Percentiles rank a stretch among this genome's conserved stretches.
Evolutionary conservation across 2,888 invertebrate species (phyloP).

Genomic region (Drosophila mimetica): DNA sequence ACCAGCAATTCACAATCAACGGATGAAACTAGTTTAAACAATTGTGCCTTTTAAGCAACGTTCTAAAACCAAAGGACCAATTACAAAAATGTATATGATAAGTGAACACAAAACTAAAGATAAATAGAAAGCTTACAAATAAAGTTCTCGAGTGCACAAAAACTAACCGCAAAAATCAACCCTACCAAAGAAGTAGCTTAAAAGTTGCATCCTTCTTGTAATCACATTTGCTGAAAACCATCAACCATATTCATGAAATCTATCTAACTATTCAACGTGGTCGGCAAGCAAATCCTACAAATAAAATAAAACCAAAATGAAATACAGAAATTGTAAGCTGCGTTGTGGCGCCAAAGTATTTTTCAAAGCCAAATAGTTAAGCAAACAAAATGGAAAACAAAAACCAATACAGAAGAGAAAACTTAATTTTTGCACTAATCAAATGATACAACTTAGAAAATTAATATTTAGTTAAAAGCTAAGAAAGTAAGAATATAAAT

Average conservation of each 20-base stretch:
- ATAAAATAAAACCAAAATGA: constrained; percentile 36
- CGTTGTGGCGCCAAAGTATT: constrained; percentile 71
- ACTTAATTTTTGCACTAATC: constrained; percentile 34
- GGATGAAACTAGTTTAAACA: constrained; percentile 49
- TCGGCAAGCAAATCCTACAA: constrained; percentile 69
- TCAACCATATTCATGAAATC: constrained; percentile 34
- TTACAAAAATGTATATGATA: constrained; percentile 60
- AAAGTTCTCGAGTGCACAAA: constrained; percentile 60
- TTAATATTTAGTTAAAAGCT: constrained; percentile 50
- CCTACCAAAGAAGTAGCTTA: constrained; percentile 72
- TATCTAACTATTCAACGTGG: constrained; percentile 59
- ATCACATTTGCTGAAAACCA: constrained; percentile 69
- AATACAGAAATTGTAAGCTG: constrained; percentile 62
- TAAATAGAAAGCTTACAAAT: constrained; percentile 42
- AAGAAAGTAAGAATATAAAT: constrained; percentile 31
- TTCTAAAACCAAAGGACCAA: constrained; percentile 82
- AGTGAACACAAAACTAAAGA: constrained; percentile 47
- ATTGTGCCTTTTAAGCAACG: constrained; percentile 77
- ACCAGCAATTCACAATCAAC: constrained; percentile 24
- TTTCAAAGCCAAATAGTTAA: constrained; percentile 82
- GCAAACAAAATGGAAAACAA: constrained; percentile 49
- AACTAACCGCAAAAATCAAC: constrained; percentile 41
- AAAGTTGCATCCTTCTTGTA: constrained; percentile 69
- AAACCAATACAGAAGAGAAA: constrained; percentile 24
- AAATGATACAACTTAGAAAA: constrained; percentile 47